Conservation (phyloP, 2,113 vertebrate genomes). For the Siniperca knerii region DNA sequence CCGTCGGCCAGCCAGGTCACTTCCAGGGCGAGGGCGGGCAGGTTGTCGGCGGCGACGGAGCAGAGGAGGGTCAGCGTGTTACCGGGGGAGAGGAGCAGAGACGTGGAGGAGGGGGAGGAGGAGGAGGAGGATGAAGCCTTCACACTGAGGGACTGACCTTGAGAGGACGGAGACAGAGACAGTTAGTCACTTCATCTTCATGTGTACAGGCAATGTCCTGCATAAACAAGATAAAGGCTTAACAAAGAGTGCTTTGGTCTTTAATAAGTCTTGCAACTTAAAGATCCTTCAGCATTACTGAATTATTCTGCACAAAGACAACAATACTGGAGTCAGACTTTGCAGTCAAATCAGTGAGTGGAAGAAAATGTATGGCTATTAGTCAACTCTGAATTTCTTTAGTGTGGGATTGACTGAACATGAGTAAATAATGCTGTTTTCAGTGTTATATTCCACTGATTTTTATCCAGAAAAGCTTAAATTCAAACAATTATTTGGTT, state of each 20-base stretch:
- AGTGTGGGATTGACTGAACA: no score
- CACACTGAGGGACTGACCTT: conserved; percentile 80
- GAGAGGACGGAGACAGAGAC: conserved; percentile 29
- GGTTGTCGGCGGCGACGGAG: conserved; percentile 70
- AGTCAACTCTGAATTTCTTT: no score
- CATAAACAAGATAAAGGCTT: background rate
- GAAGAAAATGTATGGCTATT: no score
- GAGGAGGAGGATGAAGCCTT: conserved; percentile 58
- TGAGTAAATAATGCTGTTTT: no score
- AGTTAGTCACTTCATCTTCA: background rate
- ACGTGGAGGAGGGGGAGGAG: conserved; percentile 58
- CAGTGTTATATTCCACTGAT: no score
- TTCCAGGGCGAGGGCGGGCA: conserved; percentile 76
- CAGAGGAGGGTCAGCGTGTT: conserved; percentile 80
- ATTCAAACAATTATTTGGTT: no score
- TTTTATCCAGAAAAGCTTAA: no score
- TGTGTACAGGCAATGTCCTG: background rate
- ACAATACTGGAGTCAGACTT: background rate
- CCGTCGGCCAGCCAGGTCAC: conserved; percentile 80
- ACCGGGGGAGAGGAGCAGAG: conserved; percentile 65
- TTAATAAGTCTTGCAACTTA: background rate
- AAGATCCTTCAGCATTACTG: background rate
- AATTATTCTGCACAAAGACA: background rate
- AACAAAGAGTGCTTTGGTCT: background rate
- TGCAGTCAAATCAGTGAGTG: no score